A percentile compares a stretch with the other conserved stretches of the same genome.
These are phyloP conservation scores for Crenuchus spilurus DNA, from an alignment of 2,797 vertebrate genomes.

Conservation along the genomic window DNA sequence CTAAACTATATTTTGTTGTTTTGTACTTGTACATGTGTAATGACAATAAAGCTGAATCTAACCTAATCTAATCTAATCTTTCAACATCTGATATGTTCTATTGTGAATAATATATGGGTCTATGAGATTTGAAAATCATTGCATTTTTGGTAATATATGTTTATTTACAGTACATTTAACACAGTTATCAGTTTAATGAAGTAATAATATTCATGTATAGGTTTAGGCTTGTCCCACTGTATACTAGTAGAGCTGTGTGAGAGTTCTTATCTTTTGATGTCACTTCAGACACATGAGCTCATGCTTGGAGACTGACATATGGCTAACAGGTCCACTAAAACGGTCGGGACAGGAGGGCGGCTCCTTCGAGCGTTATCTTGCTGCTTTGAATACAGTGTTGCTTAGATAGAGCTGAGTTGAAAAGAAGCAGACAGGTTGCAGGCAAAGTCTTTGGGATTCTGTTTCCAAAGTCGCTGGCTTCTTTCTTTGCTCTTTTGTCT, in stretches of 20 bases:
- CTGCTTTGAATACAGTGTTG: slow-evolving; percentile 66
- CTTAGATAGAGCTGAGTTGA: slow-evolving; percentile 73
- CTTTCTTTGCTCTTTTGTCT: slow-evolving; percentile 49
- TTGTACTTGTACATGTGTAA: too few relatives aligned
- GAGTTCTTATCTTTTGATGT: slow-evolving; percentile 2
- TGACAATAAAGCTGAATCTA: too few relatives aligned
- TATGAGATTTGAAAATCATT: too few relatives aligned
- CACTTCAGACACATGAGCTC: slow-evolving; percentile 26
- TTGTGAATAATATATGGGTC: too few relatives aligned
- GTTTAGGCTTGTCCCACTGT: too few relatives aligned
- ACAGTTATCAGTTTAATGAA: too few relatives aligned
- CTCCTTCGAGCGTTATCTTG: slow-evolving; percentile 27
- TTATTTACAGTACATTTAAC: too few relatives aligned
- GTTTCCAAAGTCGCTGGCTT: slow-evolving; percentile 52
- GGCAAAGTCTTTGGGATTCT: slow-evolving; percentile 37
- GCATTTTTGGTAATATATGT: too few relatives aligned
- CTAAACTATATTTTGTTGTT: too few relatives aligned
- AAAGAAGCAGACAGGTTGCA: slow-evolving; percentile 49
- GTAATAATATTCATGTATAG: too few relatives aligned
- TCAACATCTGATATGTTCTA: too few relatives aligned
- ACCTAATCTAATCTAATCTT: too few relatives aligned
- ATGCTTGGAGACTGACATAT: slow-evolving; percentile 76
- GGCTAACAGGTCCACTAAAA: slow-evolving; percentile 73
- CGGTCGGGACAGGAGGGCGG: neutral
- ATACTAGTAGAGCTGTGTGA: neutral